phyloP scores from a whole-genome alignment of 2,797 vertebrate genomes.

The Telmatherina bonti region DNA sequence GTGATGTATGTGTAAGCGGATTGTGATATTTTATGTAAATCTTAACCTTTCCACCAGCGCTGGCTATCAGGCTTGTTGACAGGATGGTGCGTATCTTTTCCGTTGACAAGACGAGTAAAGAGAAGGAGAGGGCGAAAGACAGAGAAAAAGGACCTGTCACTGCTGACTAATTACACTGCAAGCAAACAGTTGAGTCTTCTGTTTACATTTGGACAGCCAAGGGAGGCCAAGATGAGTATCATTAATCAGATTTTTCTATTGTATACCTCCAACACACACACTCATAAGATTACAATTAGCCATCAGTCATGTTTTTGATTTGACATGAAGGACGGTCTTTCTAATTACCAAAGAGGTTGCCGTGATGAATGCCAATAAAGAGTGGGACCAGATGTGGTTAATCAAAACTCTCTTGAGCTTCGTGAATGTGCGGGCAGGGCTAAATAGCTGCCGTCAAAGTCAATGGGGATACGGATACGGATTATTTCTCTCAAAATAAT shows the following conservation, averaged over 20 bases:
- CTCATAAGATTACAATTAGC: slow-evolving; percentile 67
- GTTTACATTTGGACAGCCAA: slow-evolving; percentile 78
- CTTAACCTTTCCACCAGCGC: slow-evolving; percentile 72
- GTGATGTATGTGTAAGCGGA: slow-evolving; percentile 65
- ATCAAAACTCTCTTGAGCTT: slow-evolving; percentile 61
- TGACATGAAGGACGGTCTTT: slow-evolving; percentile 71
- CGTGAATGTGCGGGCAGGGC: slow-evolving; percentile 16
- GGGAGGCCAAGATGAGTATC: slow-evolving; percentile 73
- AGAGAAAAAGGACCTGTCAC: slow-evolving; percentile 71
- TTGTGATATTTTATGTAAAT: slow-evolving; percentile 80
- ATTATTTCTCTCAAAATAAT: slow-evolving; percentile 55
- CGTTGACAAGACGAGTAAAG: slow-evolving; percentile 69
- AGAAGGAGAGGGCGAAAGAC: slow-evolving; percentile 53
- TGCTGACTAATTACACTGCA: slow-evolving; percentile 78
- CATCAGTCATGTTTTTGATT: slow-evolving; percentile 76
- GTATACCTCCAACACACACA: slow-evolving; percentile 48
- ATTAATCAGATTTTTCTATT: slow-evolving; percentile 78
- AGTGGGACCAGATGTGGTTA: slow-evolving; percentile 62
- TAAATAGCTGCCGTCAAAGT: slow-evolving; percentile 59
- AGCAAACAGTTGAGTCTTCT: slow-evolving; percentile 78
- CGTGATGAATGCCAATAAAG: slow-evolving; percentile 73
- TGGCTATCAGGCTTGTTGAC: slow-evolving; percentile 77
- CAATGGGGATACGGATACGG: slow-evolving; percentile 47
- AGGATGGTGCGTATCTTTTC: slow-evolving; percentile 69
- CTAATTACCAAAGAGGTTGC: slow-evolving; percentile 72